These are phyloP conservation scores for Zaprionus ornatus DNA, from an alignment of 1,140 invertebrate species.

Conservation along the genomic window DNA sequence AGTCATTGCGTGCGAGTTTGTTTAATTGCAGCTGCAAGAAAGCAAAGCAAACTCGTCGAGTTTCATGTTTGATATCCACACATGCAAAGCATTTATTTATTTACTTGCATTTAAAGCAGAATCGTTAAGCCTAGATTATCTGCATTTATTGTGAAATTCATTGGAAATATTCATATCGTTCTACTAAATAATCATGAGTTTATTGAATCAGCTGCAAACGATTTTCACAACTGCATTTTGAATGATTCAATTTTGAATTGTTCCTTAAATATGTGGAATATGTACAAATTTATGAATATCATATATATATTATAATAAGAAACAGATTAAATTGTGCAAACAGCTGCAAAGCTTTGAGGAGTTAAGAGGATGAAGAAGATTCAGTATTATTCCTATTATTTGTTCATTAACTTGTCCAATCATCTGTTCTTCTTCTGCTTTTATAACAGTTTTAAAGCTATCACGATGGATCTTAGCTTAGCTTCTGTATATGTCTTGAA, in stretches of 20 bases:
- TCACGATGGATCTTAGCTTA: too few species aligned
- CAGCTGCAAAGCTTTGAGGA: too few species aligned
- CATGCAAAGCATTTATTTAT: not conserved
- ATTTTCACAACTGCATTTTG: not conserved
- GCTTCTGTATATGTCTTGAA: too few species aligned
- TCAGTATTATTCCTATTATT: too few species aligned
- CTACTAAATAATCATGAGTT: not conserved
- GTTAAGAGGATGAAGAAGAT: too few species aligned
- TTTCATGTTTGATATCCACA: not conserved
- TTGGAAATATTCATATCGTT: not conserved
- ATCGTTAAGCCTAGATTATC: not conserved
- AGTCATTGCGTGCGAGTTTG: slow-evolving; percentile 12
- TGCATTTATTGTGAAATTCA: not conserved
- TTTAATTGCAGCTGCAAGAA: slow-evolving; percentile 29
- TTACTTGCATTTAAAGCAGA: not conserved
- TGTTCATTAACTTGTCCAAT: too few species aligned
- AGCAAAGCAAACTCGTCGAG: not conserved
- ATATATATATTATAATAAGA: too few species aligned
- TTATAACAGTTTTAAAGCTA: too few species aligned
- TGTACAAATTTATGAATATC: not conserved
- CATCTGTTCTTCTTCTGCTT: too few species aligned
- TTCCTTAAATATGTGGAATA: not conserved
- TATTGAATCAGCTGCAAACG: not conserved
- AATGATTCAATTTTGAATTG: not conserved
- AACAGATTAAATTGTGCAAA: too few species aligned